These are phyloP conservation scores for Acridotheres tristis DNA, from an alignment of 2,797 vertebrate species.

Conservation along the genomic window DNA sequence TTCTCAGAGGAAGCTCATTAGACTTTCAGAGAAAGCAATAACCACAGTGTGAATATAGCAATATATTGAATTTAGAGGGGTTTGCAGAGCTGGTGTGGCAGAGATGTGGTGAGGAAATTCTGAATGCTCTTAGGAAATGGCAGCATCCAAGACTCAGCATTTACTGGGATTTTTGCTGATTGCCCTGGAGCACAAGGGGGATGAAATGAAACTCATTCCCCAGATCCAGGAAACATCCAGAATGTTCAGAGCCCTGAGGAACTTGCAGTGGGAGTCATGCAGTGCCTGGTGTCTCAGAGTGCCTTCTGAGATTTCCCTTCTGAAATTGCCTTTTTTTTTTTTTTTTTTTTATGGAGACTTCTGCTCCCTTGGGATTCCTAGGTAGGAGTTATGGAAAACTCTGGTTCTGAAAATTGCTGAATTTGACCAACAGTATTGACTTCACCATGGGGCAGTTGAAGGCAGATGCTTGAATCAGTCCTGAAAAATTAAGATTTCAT, in stretches of 20 bases:
- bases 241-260: background rate
- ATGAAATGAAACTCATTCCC: background rate
- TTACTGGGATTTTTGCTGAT: background rate
- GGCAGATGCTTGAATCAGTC: background rate
- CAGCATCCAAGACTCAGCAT: background rate
- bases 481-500: background rate
- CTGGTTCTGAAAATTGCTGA: background rate
- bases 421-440: background rate
- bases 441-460: background rate
- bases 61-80: background rate
- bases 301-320: background rate
- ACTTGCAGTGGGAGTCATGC: background rate
- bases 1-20: background rate
- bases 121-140: background rate
- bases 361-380: background rate
- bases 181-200: accelerated
- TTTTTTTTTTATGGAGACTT: background rate
- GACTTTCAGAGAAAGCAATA: background rate
- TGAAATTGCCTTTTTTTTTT: background rate
- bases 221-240: background rate
- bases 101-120: background rate
- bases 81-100: background rate
- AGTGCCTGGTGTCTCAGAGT: background rate
- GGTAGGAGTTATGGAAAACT: background rate
- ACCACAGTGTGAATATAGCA: background rate